Percentiles rank a stretch among this genome's conserved stretches.
Conservation (phyloP, 2,113 vertebrate genomes). For the Aphelocoma coerulescens region DNA sequence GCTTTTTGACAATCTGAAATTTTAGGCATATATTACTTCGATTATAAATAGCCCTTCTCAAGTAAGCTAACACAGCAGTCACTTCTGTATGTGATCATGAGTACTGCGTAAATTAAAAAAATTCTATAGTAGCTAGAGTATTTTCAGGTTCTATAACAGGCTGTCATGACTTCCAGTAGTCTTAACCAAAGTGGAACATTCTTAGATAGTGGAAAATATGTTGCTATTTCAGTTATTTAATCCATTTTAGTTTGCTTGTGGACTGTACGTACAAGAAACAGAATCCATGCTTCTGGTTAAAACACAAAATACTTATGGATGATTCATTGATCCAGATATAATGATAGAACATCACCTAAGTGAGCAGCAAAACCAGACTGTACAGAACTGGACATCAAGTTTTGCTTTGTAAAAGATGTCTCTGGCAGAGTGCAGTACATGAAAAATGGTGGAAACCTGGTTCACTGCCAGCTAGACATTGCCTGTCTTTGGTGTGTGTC, state of each 20-base stretch:
- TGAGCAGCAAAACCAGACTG: background rate
- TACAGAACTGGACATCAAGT: background rate
- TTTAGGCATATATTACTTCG: background rate
- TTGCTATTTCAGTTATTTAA: background rate
- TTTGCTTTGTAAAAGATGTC: background rate
- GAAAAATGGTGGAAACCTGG: background rate
- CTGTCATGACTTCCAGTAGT: background rate
- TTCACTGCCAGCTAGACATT: fast-evolving
- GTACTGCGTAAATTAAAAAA: background rate
- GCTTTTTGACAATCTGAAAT: background rate
- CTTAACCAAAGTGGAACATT: background rate
- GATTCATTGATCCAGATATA: background rate
- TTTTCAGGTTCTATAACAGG: background rate
- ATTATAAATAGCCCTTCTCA: background rate
- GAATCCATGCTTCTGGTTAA: background rate
- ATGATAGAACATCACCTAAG: background rate
- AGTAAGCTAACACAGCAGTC: background rate
- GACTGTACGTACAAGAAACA: background rate
- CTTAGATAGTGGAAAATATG: background rate
- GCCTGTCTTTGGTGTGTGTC: background rate
- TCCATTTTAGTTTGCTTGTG: background rate
- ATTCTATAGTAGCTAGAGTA: background rate
- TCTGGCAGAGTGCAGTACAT: background rate
- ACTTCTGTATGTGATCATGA: background rate
- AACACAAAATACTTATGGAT: background rate